A percentile compares a stretch with the other conserved stretches of the same genome.
These are phyloP conservation scores for Microcebus jonahi DNA, from an alignment of 2,113 vertebrate genomes.

Conservation along the genomic window DNA sequence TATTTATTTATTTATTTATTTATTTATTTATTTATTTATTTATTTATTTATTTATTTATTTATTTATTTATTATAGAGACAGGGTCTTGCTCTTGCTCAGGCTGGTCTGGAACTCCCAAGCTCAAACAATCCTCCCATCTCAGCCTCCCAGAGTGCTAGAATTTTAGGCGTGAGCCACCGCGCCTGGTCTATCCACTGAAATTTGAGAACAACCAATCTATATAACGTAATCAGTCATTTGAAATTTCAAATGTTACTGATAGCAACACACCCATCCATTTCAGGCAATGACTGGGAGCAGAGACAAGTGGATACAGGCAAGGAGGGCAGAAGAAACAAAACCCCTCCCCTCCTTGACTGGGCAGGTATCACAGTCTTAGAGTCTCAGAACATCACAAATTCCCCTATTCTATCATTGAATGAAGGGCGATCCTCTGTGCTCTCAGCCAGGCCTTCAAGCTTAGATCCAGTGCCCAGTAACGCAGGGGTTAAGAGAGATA, in stretches of 20 bases:
- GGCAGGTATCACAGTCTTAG: neutral
- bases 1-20: too few relatives aligned
- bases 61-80: too few relatives aligned
- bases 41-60: too few relatives aligned
- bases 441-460: neutral
- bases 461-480: neutral
- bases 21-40: too few relatives aligned
- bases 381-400: neutral
- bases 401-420: fast-evolving
- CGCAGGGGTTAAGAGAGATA: neutral
- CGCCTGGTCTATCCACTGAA: neutral
- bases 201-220: neutral
- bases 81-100: too few relatives aligned
- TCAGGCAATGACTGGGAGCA: too few relatives aligned
- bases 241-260: neutral
- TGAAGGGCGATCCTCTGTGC: neutral
- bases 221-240: neutral
- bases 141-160: too few relatives aligned
- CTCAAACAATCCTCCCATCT: too few relatives aligned
- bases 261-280: neutral
- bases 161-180: too few relatives aligned
- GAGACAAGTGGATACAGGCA: neutral
- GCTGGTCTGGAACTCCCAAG: too few relatives aligned
- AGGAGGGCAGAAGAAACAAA: neutral
- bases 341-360: neutral